Conservation (phyloP, 1,140 invertebrate species). For the Arctopsyche grandis region DNA sequence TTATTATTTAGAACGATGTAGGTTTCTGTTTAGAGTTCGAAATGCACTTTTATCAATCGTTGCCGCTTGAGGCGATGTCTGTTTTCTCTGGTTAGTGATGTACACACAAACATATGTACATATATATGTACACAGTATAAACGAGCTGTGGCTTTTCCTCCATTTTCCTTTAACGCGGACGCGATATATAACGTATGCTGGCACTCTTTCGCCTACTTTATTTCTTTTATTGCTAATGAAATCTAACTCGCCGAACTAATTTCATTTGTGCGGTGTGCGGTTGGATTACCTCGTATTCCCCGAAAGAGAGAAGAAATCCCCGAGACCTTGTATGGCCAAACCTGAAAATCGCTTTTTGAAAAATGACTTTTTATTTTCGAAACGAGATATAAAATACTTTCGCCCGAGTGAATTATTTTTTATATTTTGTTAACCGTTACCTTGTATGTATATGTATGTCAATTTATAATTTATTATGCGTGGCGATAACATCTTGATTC, state of each 20-base stretch:
- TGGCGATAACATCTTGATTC: not conserved
- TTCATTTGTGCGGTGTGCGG: not conserved
- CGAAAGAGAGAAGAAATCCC: not conserved
- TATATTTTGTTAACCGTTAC: not conserved
- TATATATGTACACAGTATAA: not conserved
- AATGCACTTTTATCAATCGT: no score
- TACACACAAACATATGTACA: no score
- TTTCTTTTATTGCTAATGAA: not conserved
- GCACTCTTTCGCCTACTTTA: not conserved
- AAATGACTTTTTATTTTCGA: not conserved
- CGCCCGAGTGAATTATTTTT: not conserved
- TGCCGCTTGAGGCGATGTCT: no score
- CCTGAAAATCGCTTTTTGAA: not conserved
- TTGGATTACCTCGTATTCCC: no score
- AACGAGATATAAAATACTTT: not conserved
- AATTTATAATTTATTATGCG: not conserved
- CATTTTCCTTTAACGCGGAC: not conserved
- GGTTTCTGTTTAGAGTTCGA: no score
- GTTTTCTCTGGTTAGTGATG: no score
- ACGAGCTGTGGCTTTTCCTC: not conserved
- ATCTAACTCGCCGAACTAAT: conserved; percentile 3
- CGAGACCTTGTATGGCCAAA: not conserved
- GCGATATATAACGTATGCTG: not conserved
- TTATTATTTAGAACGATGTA: no score
- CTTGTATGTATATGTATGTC: not conserved